Evolutionary conservation across 1,140 invertebrate species (phyloP).

Genomic region (Heliconius himera): DNA sequence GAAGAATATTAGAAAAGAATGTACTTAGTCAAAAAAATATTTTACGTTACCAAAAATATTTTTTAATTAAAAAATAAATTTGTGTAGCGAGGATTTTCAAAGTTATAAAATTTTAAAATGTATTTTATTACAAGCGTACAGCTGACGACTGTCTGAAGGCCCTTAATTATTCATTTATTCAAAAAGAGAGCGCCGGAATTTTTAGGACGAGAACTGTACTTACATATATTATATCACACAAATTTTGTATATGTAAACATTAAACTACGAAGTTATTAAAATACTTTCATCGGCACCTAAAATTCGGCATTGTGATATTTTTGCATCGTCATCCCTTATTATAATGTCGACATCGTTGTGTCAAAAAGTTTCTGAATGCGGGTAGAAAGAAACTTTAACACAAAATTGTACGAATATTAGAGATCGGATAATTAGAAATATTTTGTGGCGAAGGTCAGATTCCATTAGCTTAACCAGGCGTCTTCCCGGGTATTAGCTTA

Average conservation of each 20-base stretch:
- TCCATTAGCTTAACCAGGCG: slow-evolving; percentile 35
- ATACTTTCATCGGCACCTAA: background rate
- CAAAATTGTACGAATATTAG: slow-evolving; percentile 9
- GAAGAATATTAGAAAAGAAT: no score
- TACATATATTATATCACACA: background rate
- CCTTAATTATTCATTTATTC: background rate
- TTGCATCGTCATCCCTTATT: background rate
- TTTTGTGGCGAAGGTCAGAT: slow-evolving; percentile 28
- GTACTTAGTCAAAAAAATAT: no score
- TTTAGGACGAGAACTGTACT: background rate
- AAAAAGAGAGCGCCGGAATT: background rate
- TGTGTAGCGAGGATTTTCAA: no score
- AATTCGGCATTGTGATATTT: background rate
- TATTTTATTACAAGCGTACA: no score
- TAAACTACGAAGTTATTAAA: background rate
- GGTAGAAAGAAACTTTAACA: slow-evolving; percentile 16
- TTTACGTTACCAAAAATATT: no score
- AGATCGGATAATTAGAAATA: slow-evolving; percentile 29
- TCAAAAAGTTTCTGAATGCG: slow-evolving; percentile 22
- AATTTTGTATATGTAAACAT: background rate
- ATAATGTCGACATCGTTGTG: background rate
- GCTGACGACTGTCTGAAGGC: background rate
- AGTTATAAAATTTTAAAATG: no score
- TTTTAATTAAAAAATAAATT: no score
- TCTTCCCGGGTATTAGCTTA: slow-evolving; percentile 32